Conservation (phyloP, 2,797 vertebrate species). For the Takifugu rubripes region DNA sequence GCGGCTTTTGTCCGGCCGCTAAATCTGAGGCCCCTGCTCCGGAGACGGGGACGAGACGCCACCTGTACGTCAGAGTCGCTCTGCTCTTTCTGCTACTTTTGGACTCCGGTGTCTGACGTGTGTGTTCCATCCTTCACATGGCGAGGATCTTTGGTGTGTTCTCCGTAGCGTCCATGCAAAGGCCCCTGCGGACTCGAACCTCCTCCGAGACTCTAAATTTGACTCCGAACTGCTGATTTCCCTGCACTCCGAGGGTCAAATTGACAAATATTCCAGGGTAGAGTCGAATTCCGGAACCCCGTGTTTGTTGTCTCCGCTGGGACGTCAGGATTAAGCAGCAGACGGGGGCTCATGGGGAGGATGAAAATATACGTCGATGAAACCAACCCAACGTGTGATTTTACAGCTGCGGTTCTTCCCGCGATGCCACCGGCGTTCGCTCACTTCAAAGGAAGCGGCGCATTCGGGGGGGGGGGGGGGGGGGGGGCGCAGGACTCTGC, state of each 20-base stretch:
- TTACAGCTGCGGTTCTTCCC: conserved; percentile 23
- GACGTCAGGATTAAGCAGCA: background rate
- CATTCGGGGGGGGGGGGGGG: conserved; percentile 30
- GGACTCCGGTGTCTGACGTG: no score
- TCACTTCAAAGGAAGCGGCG: conserved; percentile 46
- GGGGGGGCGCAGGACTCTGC: conserved; percentile 52
- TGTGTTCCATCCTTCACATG: no score
- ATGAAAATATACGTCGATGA: background rate
- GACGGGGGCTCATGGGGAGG: conserved; percentile 1
- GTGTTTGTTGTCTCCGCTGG: background rate
- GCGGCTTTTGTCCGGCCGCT: conserved; percentile 52
- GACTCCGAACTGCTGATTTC: no score
- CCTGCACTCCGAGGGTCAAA: no score
- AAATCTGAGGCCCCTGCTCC: conserved; percentile 33
- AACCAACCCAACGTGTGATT: conserved; percentile 6
- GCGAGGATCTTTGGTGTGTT: no score
- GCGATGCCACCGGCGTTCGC: conserved; percentile 27
- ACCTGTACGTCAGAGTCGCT: no score
- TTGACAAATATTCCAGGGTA: no score
- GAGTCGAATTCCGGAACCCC: no score
- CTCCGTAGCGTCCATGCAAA: no score
- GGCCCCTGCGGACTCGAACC: no score
- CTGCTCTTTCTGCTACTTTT: no score
- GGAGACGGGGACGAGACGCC: background rate
- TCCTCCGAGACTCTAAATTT: no score